phyloP scores from a whole-genome alignment of 2,797 vertebrate genomes.

The Denticeps clupeoides region DNA sequence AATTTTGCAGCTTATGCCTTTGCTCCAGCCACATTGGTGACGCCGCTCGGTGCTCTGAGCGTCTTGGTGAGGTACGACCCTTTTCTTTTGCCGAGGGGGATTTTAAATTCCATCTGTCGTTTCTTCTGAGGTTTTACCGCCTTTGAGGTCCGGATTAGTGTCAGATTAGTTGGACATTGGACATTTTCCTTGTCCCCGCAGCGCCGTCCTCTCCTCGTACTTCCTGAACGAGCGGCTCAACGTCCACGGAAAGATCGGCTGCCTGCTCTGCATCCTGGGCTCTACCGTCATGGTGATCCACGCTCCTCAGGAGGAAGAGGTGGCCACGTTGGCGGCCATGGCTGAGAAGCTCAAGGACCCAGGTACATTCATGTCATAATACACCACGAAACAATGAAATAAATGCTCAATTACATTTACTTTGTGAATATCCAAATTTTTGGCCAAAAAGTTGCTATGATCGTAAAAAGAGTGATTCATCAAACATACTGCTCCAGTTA shows the following conservation, averaged over 20 bases:
- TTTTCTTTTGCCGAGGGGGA: neutral
- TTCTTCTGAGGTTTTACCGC: neutral
- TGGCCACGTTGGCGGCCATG: constrained; percentile 69
- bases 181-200: constrained; percentile 26
- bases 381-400: neutral
- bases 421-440: no score
- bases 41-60: constrained; percentile 74
- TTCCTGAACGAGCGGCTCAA: constrained; percentile 75
- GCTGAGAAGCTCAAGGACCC: constrained; percentile 73
- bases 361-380: constrained; percentile 43
- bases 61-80: constrained; percentile 69
- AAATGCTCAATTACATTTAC: no score
- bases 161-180: neutral
- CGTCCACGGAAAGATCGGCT: constrained; percentile 70
- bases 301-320: constrained; percentile 70
- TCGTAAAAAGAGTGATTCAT: no score
- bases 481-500: no score
- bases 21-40: constrained; percentile 73
- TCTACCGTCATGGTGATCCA: constrained; percentile 79
- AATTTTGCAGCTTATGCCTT: constrained; percentile 81
- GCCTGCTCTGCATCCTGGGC: constrained; percentile 69
- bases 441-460: no score
- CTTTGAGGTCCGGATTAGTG: neutral
- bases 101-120: neutral
- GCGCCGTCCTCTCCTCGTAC: constrained; percentile 71